Base-by-base conservation (phyloP, 1,140 invertebrate genomes). In the Megalonaias nervosa region DNA sequence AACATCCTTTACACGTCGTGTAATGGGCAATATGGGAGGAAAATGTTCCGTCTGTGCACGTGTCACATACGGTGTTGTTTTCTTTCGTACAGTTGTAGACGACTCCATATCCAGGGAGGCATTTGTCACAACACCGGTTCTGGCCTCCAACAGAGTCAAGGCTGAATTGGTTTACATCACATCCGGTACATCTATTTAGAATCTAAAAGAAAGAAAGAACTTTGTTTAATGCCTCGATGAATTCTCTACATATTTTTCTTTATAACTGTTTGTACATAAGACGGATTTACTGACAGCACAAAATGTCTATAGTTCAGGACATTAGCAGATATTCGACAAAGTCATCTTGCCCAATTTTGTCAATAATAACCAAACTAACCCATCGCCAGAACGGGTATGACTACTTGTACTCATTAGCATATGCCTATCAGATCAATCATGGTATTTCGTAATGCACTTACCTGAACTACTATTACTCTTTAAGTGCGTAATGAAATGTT, bases 1-100 rank as follows among this genome's bases (percentile, higher is more conserved):
- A 73, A 77, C 85, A 86, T 21, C 65, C 61, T n/a, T 67, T 61
- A 65, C 84, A 85, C 14, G 75, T 64, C 57, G 74, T 65, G 59
- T 71, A 65, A 38, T 70, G 73, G 11, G 17, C n/a, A 56, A 21
- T 31, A 17, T 67, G 26, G 15, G 77, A 75, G 67, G 23, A 72
- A 57, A 69, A 72, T 17, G 17, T 23, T 4, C 78, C 74, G 9
- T 71, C 64, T 12, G 16, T 9, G 59, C 78, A 80, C 21, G 14
- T 19, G 23, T 72, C 61, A 61, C 78, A 80, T 55, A 69, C 21
- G 4, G 26, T 61, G 17, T 31, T 16, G 48, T 23, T 56, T 61
- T 14, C 62, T 38, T 9, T 1, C 56, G 19, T 21, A 31, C 31
- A 70, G 59, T 23, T 64, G 62, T 2, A 59, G 62, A 55, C 21